Evolutionary conservation across 1,140 invertebrate species (phyloP).

Genomic region (Drosophila triauraria): DNA sequence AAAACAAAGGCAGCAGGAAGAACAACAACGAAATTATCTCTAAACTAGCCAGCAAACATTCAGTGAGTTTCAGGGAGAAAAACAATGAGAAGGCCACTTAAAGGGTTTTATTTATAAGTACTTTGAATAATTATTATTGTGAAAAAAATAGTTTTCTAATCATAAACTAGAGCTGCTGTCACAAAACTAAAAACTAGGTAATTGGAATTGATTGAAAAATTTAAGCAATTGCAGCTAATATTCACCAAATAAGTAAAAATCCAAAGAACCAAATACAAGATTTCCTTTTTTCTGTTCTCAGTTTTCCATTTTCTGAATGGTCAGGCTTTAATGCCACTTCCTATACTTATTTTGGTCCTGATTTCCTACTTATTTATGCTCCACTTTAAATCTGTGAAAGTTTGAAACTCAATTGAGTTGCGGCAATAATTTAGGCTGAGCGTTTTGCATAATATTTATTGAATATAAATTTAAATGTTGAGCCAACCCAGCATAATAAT

Average conservation of each 20-base stretch:
- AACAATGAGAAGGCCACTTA: not conserved
- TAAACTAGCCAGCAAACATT: constrained; percentile 12
- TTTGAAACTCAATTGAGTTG: constrained; percentile 8
- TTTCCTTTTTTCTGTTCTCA: not conserved
- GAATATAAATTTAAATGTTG: not conserved
- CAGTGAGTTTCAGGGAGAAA: not conserved
- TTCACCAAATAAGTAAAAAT: no score
- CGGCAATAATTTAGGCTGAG: not conserved
- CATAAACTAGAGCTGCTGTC: no score
- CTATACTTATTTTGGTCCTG: not conserved
- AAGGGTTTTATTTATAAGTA: not conserved
- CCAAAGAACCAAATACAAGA: no score
- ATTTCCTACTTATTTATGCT: not conserved
- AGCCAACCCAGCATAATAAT: constrained; percentile 8
- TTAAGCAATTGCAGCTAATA: no score
- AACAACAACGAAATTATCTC: constrained; percentile 30
- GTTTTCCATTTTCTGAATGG: not conserved
- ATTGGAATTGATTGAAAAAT: no score
- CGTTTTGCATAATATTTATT: constrained; percentile 6
- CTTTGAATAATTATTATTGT: not conserved
- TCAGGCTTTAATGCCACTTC: not conserved
- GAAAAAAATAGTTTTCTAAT: not conserved
- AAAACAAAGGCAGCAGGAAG: constrained; percentile 15
- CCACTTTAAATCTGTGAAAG: not conserved
- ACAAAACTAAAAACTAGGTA: no score